Evolutionary conservation across 2,797 vertebrate genomes (phyloP).

Genomic region (Ctenopoma multispine): DNA sequence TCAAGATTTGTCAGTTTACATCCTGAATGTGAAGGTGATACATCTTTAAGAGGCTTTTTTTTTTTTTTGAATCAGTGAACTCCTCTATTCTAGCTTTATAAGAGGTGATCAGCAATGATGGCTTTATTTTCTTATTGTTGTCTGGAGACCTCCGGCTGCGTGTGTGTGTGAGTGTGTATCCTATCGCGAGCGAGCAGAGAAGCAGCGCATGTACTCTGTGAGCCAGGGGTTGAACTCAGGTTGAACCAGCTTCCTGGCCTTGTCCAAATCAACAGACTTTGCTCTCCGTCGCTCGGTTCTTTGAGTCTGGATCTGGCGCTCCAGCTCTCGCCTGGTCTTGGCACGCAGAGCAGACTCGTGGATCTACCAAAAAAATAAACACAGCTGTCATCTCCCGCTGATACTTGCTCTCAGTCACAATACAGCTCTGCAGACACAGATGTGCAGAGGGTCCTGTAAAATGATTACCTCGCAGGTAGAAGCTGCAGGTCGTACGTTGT

Average conservation of each 20-base stretch:
- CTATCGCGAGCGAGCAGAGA: slow-evolving; percentile 89
- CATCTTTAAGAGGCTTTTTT: neutral
- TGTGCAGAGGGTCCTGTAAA: neutral
- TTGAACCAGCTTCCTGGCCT: slow-evolving; percentile 71
- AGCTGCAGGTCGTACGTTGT: slow-evolving; percentile 91
- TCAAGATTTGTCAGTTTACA: slow-evolving; percentile 17
- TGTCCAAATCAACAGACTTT: slow-evolving; percentile 85
- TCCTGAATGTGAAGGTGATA: slow-evolving; percentile 9
- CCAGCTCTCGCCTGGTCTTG: slow-evolving; percentile 90
- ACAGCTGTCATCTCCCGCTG: neutral
- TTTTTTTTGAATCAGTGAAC: slow-evolving; percentile 8
- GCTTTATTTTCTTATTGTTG: slow-evolving; percentile 22
- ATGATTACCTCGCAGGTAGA: slow-evolving; percentile 87
- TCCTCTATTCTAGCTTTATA: neutral
- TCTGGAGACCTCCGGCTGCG: slow-evolving; percentile 17
- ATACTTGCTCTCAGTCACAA: neutral
- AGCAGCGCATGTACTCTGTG: slow-evolving; percentile 98
- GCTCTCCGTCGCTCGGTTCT: slow-evolving; percentile 81
- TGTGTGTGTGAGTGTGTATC: slow-evolving; percentile 19
- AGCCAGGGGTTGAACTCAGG: slow-evolving; percentile 92
- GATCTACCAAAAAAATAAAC: slow-evolving; percentile 83
- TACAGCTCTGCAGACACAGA: neutral
- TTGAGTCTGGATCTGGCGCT: slow-evolving; percentile 85
- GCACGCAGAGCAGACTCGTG: slow-evolving; percentile 93
- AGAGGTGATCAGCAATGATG: slow-evolving; percentile 34